Evolutionary conservation across 64 coral and sea anemone genomes (phyloP), one percentile per base, ranked within the genome.

Genomic region (Pocillopora verrucosa): DNA sequence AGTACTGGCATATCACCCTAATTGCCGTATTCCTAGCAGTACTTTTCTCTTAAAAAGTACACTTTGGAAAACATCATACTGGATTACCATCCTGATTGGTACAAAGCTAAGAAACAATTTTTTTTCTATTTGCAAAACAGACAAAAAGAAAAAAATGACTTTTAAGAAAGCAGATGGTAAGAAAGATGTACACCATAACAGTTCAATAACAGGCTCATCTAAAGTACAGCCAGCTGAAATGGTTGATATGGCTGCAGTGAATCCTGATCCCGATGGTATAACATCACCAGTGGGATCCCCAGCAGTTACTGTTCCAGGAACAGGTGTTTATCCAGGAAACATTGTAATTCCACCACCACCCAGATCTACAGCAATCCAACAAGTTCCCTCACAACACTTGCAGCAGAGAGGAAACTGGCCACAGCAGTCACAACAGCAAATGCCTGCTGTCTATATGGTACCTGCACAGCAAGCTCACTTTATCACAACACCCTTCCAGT

Each of bases 101-200:
- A 51, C 41, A 51, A 3, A 51, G 41, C 7, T 7, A 51, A 7
- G 7, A 1, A 51, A 51, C 7, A 20, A 16, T 22, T 26, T 76
- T 37, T 37, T 38, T 25, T 74, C 60, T 11, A 36, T 35, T 74
- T 10, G 24, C 36, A 60, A 17, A 83, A 74, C 30, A 84, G 69
- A 84, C n/a, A 76, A 76, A 74, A 91, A 91, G 89, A 91, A 91
- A 60, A 91, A 92, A 80, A 72, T 51, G 61, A 41, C 41, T 34
- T 73, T 87, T 77, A 92, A 92, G 45, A 92, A 88, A 51, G 86
- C 75, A 30, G 82, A 85, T 57, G 82, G 82, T 6, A 85, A 72
- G 41, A 85, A 45, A 65, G 82, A 85, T 35, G 56, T 16, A 62
- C 79, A 81, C 17, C 65, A 85, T 58, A 69, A 68, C 82, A 85